These are phyloP conservation scores for Zaprionus tsacasi DNA, from an alignment of 1,140 invertebrate species.

Conservation along the genomic window DNA sequence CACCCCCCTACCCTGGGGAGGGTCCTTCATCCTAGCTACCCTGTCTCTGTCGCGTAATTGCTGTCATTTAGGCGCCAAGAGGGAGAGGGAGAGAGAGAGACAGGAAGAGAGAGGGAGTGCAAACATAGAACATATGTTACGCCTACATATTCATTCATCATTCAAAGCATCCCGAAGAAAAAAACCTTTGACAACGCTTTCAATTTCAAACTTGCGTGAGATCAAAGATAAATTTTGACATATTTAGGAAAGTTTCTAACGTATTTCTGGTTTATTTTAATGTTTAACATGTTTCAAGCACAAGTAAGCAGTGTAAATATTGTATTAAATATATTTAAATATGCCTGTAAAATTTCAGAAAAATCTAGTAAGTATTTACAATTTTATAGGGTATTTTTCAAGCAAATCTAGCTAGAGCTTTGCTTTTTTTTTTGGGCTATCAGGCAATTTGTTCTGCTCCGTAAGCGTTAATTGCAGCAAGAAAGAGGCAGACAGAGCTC, in stretches of 20 bases:
- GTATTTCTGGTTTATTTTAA: background rate
- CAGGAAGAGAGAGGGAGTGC: too few relatives aligned
- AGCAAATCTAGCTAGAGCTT: background rate
- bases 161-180: background rate
- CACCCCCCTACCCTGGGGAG: background rate
- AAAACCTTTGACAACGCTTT: background rate
- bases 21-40: background rate
- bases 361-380: too few relatives aligned
- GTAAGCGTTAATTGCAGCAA: background rate
- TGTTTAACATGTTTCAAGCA: background rate
- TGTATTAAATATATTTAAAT: background rate
- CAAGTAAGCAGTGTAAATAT: background rate
- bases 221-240: background rate
- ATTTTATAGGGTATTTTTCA: background rate
- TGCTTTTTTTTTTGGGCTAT: background rate
- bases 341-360: background rate
- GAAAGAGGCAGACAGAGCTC: background rate
- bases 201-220: background rate
- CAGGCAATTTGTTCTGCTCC: constrained; percentile 29
- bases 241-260: background rate
- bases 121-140: background rate
- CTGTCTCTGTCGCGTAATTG: constrained; percentile 57
- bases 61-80: constrained; percentile 61
- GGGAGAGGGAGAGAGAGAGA: too few relatives aligned
- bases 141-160: background rate